Conservation (phyloP, 2,797 vertebrate genomes). For the Emys orbicularis region DNA sequence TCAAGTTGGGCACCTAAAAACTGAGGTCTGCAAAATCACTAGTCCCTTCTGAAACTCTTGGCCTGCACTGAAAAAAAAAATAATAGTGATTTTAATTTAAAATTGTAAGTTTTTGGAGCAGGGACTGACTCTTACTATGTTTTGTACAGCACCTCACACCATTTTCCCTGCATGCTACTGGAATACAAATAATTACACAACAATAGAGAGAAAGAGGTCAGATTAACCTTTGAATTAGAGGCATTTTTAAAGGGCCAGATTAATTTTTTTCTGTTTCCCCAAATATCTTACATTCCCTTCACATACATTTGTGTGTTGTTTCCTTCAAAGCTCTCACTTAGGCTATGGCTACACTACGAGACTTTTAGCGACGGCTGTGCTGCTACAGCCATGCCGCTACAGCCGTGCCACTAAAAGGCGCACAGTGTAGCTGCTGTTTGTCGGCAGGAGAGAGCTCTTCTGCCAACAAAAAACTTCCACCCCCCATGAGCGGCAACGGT, state of each 20-base stretch:
- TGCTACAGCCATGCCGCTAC: too few species aligned
- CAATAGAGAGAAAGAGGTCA: background rate
- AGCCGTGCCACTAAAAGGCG: too few species aligned
- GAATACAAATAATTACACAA: rapidly evolving
- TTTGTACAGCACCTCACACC: background rate
- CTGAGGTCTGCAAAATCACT: background rate
- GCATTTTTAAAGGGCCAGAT: rapidly evolving
- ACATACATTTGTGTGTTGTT: background rate
- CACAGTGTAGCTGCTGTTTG: too few species aligned
- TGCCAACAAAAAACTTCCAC: too few species aligned
- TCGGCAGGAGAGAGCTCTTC: too few species aligned
- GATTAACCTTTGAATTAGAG: background rate
- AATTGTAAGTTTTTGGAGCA: background rate
- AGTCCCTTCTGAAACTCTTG: background rate
- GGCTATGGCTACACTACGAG: too few species aligned
- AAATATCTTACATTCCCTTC: background rate
- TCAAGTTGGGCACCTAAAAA: background rate
- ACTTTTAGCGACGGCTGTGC: too few species aligned
- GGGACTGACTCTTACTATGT: too few species aligned
- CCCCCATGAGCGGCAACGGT: too few species aligned
- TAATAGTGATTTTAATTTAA: background rate
- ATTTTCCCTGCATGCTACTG: background rate
- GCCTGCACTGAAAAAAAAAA: background rate
- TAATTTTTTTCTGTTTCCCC: background rate
- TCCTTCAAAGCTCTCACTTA: background rate